phyloP scores from a whole-genome alignment of 2,113 vertebrate species.

The Toxotes jaculatrix region DNA sequence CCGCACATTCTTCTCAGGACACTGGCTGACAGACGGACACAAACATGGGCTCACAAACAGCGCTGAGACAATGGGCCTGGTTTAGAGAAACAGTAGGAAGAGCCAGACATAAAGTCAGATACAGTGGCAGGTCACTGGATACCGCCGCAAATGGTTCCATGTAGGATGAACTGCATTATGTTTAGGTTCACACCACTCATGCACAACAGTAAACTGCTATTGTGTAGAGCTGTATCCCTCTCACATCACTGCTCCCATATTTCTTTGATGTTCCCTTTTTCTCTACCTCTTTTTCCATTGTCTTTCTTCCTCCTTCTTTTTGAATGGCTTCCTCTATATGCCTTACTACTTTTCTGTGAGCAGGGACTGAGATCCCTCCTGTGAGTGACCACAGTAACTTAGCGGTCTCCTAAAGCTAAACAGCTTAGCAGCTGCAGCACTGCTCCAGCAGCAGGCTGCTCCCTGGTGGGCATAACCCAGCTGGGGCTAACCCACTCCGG shows the following conservation, averaged over 20 bases:
- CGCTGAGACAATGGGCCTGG: not conserved
- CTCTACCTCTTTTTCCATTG: not conserved
- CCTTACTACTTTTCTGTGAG: constrained; percentile 19
- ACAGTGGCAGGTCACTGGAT: not conserved
- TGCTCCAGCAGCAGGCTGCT: constrained; percentile 70
- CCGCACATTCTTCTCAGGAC: constrained; percentile 70
- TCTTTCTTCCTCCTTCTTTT: not conserved
- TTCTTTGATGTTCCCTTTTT: not conserved
- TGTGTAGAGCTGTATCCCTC: constrained; percentile 3
- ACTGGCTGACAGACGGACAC: constrained; percentile 52
- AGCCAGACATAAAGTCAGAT: not conserved
- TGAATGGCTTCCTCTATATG: constrained; percentile 27
- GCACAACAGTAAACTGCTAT: not conserved
- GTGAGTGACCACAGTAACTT: constrained; percentile 63
- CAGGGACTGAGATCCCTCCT: constrained; percentile 29
- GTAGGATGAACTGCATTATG: not conserved
- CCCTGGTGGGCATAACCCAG: constrained; percentile 71
- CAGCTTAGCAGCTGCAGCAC: constrained; percentile 48
- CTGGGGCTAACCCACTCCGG: constrained; percentile 41
- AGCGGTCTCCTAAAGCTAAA: constrained; percentile 57
- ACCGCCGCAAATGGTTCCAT: not conserved
- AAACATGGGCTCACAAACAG: constrained; percentile 6
- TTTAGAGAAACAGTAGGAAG: constrained; percentile 2
- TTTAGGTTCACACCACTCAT: not conserved
- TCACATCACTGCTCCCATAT: not conserved